Conservation (phyloP, 2,888 invertebrate genomes). For the Eristalis pertinax region DNA sequence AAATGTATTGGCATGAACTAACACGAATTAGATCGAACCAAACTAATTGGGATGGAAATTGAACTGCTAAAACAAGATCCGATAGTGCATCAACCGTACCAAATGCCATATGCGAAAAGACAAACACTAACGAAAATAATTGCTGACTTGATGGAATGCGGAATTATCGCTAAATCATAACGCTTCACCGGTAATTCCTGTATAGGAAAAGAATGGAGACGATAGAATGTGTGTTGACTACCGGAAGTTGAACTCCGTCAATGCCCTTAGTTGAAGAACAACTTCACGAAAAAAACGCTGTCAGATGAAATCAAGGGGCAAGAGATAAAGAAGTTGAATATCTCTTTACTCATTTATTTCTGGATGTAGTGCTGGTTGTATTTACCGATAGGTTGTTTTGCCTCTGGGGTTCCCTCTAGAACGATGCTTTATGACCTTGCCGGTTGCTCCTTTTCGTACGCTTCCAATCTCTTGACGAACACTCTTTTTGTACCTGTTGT, state of each 20-base stretch:
- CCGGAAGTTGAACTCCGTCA: not conserved
- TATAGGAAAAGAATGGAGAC: constrained; percentile 39
- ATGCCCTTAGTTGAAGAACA: constrained; percentile 31
- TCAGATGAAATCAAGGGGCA: too few relatives aligned
- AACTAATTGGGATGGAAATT: constrained; percentile 20
- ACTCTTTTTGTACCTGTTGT: too few relatives aligned
- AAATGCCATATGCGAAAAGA: not conserved
- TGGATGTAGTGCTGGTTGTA: too few relatives aligned
- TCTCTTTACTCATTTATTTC: too few relatives aligned
- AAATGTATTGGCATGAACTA: constrained; percentile 15
- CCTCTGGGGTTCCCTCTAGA: too few relatives aligned
- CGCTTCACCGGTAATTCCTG: constrained; percentile 11
- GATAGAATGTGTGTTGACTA: too few relatives aligned
- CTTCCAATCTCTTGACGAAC: too few relatives aligned
- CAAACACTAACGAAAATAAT: constrained; percentile 10
- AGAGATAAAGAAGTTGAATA: too few relatives aligned
- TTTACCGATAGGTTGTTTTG: too few relatives aligned
- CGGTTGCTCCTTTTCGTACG: too few relatives aligned
- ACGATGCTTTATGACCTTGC: too few relatives aligned
- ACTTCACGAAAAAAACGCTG: too few relatives aligned
- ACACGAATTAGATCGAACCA: constrained; percentile 25
- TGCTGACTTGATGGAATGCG: not conserved
- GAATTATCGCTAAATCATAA: constrained; percentile 9
- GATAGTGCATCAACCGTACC: not conserved
- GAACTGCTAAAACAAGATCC: constrained; percentile 6